Evolutionary conservation across 2,888 invertebrate species (phyloP), one percentile per base, ranked within the genome.

Genomic region (Lepidocyrtinus sp.): DNA sequence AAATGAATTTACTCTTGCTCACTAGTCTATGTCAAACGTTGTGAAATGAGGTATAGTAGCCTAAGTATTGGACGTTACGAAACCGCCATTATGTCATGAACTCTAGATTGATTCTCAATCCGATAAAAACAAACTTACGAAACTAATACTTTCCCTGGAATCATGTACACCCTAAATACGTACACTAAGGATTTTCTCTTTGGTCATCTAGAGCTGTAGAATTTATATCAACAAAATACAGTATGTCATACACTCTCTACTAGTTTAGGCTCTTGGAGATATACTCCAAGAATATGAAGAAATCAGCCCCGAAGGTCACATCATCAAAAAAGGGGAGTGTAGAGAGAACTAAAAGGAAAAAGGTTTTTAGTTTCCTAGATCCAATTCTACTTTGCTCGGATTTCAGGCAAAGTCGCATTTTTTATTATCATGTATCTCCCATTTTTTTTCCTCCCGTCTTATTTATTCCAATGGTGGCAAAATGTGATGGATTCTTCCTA

Each of bases 21-120:
- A 36, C 12, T 36, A 36, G 36, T 36, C 5, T 12, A 36, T 36
- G 36, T 36, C 36, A 5, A 7, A 36, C 12, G 36, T 7, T 7
- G 55, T 3, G 17, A 55, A 55, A 55, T 55, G 55, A 55, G 17
- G 55, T 55, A 55, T 55, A 55, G 36, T 36, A 36, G 50, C n/a
- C n/a, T n/a, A 9, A 59, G 59, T 5, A 36, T 5, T 21, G 59
- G 22, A 59, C 22, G 22, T 59, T 59, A 19, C 21, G 12, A 59
- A 59, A 59, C 21, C 59, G 50, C 59, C 59, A 59, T 59, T 59
- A 59, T 59, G 22, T 59, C 59, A 59, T 19, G 22, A 59, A 22
- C 59, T 21, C 59, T n/a, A 22, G 22, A 59, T 21, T 21, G 59
- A 59, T 59, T 59, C n/a, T 21, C 19, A 59, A 59, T 59, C 59